Conservation (phyloP, 2,113 vertebrate species). For the Manacus vitellinus region DNA sequence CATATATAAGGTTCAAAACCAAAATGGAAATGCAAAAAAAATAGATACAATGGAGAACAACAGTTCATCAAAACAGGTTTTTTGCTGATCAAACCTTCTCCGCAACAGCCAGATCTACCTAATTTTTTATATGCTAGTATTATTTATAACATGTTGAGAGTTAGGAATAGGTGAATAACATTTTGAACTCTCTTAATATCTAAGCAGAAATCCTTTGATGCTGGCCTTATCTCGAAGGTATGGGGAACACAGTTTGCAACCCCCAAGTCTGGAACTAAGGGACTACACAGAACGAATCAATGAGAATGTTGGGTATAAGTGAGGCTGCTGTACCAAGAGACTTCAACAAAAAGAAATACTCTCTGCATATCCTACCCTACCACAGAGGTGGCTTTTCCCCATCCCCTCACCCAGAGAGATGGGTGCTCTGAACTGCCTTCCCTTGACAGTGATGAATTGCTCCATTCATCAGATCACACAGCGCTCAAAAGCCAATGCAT, state of each 20-base stretch:
- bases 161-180: background rate
- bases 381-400: background rate
- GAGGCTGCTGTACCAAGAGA: background rate
- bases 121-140: background rate
- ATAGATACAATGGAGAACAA: background rate
- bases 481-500: background rate
- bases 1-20: background rate
- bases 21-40: slow-evolving; percentile 33
- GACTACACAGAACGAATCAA: background rate
- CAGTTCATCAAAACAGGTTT: background rate
- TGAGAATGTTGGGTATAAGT: fast-evolving
- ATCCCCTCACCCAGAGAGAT: background rate
- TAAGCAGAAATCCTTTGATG: background rate
- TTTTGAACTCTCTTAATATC: background rate
- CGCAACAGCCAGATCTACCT: background rate
- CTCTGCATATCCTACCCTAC: background rate
- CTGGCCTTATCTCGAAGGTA: background rate
- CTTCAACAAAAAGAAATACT: background rate
- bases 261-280: background rate
- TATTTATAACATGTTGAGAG: background rate
- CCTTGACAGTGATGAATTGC: background rate
- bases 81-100: background rate
- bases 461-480: background rate
- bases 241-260: background rate
- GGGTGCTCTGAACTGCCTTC: background rate